phyloP scores from a whole-genome alignment of 1,140 invertebrate genomes.

The Trichonephila clavipes region DNA sequence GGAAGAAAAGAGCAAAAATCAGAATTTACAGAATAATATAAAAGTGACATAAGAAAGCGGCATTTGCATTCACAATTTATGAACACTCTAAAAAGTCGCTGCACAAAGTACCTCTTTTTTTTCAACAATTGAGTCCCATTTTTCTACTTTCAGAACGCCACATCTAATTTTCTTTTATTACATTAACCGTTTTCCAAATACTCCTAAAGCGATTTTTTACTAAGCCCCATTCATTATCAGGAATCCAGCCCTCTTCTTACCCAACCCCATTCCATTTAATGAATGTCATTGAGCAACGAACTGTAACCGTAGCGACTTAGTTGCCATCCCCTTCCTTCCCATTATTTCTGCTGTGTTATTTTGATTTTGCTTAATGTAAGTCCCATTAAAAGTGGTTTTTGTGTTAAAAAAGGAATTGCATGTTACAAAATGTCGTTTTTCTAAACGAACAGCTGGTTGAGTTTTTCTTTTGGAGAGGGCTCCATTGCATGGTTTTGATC shows the following conservation, averaged over 20 bases:
- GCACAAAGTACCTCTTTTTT: background rate
- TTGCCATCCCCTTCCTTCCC: background rate
- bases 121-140: conserved; percentile 10
- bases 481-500: conserved; percentile 9
- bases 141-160: background rate
- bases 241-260: background rate
- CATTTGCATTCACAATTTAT: background rate
- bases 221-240: conserved; percentile 4
- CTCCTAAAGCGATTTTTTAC: conserved; percentile 29
- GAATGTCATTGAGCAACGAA: conserved; percentile 49
- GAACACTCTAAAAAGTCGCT: background rate
- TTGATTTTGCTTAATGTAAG: background rate
- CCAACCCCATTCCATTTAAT: conserved; percentile 37
- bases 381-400: conserved; percentile 36
- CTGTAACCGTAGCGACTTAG: conserved; percentile 32
- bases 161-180: conserved; percentile 35
- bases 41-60: background rate
- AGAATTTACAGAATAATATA: background rate
- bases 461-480: background rate
- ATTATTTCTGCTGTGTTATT: background rate
- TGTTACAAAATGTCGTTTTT: background rate
- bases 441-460: background rate
- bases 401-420: background rate
- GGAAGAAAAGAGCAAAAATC: background rate
- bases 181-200: background rate